Conservation (phyloP, 2,797 vertebrate genomes). For the Catostomus latipinnis region DNA sequence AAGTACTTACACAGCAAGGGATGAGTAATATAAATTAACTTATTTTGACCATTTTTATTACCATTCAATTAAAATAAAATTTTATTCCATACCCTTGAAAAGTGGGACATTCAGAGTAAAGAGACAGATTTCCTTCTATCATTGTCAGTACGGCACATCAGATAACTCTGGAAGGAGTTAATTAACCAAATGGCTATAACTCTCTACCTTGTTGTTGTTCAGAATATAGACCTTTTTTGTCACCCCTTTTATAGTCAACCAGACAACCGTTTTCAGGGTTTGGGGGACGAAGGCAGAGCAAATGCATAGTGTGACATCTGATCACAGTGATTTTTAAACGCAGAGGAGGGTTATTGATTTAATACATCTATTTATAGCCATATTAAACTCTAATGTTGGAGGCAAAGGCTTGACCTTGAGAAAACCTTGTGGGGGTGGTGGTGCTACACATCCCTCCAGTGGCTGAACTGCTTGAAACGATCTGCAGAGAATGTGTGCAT, state of each 20-base stretch:
- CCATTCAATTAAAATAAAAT: slow-evolving; percentile 45
- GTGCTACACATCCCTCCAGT: too few species aligned
- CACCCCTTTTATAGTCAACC: neutral
- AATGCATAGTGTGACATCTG: slow-evolving; percentile 18
- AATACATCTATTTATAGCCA: slow-evolving; percentile 44
- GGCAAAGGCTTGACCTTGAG: slow-evolving; percentile 56
- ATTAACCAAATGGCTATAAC: slow-evolving; percentile 41
- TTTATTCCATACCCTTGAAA: slow-evolving; percentile 22
- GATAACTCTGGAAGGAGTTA: slow-evolving; percentile 18
- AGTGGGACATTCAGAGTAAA: slow-evolving; percentile 13
- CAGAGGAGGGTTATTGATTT: neutral
- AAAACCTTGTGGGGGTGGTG: neutral
- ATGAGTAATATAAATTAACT: slow-evolving; percentile 41
- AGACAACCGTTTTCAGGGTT: slow-evolving; percentile 1
- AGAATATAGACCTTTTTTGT: slow-evolving; percentile 22
- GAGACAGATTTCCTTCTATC: neutral
- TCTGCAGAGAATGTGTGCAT: too few species aligned
- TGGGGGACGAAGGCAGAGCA: neutral
- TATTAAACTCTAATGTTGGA: slow-evolving; percentile 34
- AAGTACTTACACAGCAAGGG: slow-evolving; percentile 19
- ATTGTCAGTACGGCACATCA: slow-evolving; percentile 13
- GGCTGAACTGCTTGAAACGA: too few species aligned
- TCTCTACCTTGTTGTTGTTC: slow-evolving; percentile 14
- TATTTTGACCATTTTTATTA: slow-evolving; percentile 24
- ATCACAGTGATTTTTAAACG: slow-evolving; percentile 23